These are phyloP conservation scores for Ennomos quercinarius DNA, from an alignment of 2,888 invertebrate species.

Conservation along the genomic window DNA sequence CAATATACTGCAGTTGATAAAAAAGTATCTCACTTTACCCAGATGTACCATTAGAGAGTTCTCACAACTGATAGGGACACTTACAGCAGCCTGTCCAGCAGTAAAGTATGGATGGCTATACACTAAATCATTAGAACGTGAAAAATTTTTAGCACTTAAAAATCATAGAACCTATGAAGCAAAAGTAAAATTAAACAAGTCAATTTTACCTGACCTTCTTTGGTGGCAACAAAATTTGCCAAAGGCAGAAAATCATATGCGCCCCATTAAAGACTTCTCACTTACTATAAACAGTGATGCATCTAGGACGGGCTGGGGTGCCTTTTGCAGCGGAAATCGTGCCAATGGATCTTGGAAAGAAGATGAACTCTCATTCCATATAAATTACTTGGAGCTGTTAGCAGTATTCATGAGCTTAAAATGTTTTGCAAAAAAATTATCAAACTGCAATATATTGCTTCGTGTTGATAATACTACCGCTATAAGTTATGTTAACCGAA, in stretches of 20 bases:
- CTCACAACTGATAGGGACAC: neutral
- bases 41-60: neutral
- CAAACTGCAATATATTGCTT: neutral
- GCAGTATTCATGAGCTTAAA: slow-evolving; percentile 11
- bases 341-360: slow-evolving; percentile 1
- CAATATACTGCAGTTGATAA: no score
- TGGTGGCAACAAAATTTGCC: slow-evolving; percentile 5
- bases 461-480: slow-evolving; percentile 2
- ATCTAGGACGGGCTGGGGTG: no score
- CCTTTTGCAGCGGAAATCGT: neutral
- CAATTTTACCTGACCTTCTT: neutral
- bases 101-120: neutral
- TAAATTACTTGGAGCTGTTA: slow-evolving; percentile 10
- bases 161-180: neutral
- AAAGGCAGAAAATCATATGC: no score
- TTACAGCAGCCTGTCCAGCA: neutral
- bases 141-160: neutral
- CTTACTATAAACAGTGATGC: no score
- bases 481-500: neutral
- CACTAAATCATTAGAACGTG: neutral
- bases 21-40: no score
- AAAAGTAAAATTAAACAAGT: neutral
- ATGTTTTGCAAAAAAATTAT: neutral
- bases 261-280: no score
- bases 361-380: neutral